Evolutionary conservation across 2,888 invertebrate genomes (phyloP).

Genomic region (Anthophora plumipes): DNA sequence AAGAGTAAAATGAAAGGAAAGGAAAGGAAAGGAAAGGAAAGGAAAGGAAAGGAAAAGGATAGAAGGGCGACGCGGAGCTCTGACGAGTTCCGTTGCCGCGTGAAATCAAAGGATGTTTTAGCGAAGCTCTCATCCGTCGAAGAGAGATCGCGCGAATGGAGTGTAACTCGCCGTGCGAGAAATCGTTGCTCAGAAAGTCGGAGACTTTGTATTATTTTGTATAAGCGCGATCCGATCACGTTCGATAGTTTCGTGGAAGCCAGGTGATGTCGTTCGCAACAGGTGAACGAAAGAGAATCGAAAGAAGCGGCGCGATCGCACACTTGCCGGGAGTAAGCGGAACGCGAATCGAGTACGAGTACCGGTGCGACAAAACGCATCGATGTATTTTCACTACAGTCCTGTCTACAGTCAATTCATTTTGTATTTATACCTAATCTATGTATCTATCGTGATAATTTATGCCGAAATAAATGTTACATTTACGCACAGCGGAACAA

Average conservation of each 20-base stretch:
- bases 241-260: not conserved
- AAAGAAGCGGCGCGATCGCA: slow-evolving; percentile 12
- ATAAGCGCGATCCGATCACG: slow-evolving; percentile 43
- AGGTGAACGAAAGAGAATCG: slow-evolving; percentile 5
- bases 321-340: slow-evolving; percentile 54
- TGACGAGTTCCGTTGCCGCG: too few species aligned
- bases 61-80: too few species aligned
- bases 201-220: slow-evolving; percentile 58
- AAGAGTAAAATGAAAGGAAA: not conserved
- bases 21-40: not conserved
- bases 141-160: not conserved
- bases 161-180: slow-evolving; percentile 9
- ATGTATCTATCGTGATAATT: slow-evolving; percentile 84
- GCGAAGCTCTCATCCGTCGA: too few species aligned
- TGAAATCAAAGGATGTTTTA: too few species aligned
- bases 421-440: slow-evolving; percentile 83
- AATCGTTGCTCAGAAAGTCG: slow-evolving; percentile 53
- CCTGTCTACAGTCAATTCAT: slow-evolving; percentile 84
- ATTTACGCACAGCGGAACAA: slow-evolving; percentile 79
- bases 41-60: not conserved
- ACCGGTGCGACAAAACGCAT: slow-evolving; percentile 71
- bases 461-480: slow-evolving; percentile 84
- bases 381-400: slow-evolving; percentile 84
- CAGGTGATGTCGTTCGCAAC: too few species aligned
- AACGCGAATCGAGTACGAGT: slow-evolving; percentile 66